Percentiles rank a stretch among this genome's conserved stretches.
phyloP scores from a whole-genome alignment of 2,888 invertebrate species.

The Megaustenia siamemsis region DNA sequence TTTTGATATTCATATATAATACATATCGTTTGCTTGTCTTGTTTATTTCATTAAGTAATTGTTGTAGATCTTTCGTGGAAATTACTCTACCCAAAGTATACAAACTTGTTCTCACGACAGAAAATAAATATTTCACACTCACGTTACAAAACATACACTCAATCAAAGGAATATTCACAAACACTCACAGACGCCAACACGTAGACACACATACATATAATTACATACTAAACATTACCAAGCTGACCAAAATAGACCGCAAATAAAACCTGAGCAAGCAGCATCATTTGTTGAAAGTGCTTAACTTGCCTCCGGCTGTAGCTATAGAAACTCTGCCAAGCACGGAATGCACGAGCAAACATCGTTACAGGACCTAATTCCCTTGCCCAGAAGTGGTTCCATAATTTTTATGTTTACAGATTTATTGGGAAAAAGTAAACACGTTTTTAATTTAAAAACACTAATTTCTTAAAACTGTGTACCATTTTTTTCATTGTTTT shows the following conservation, averaged over 20 bases:
- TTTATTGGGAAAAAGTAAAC: not conserved
- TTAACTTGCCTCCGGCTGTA: not conserved
- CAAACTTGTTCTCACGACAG: too few relatives aligned
- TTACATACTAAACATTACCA: not conserved
- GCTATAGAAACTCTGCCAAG: not conserved
- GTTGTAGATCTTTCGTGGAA: too few relatives aligned
- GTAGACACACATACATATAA: not conserved
- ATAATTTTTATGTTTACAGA: not conserved
- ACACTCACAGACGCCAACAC: not conserved
- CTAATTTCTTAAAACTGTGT: too few relatives aligned
- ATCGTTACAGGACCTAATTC: not conserved
- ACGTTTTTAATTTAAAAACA: too few relatives aligned
- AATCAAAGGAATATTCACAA: not conserved
- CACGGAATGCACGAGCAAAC: not conserved
- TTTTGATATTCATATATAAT: too few relatives aligned
- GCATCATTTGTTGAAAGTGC: not conserved
- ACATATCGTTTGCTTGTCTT: too few relatives aligned
- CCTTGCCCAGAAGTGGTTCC: not conserved
- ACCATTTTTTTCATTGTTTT: too few relatives aligned
- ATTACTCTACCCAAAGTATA: too few relatives aligned
- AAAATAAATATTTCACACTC: too few relatives aligned
- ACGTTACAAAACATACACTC: not conserved
- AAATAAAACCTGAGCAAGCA: not conserved
- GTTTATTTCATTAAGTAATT: too few relatives aligned
- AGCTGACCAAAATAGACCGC: too few relatives aligned